Conservation (phyloP, 2,113 vertebrate genomes). For the Phasianus colchicus region DNA sequence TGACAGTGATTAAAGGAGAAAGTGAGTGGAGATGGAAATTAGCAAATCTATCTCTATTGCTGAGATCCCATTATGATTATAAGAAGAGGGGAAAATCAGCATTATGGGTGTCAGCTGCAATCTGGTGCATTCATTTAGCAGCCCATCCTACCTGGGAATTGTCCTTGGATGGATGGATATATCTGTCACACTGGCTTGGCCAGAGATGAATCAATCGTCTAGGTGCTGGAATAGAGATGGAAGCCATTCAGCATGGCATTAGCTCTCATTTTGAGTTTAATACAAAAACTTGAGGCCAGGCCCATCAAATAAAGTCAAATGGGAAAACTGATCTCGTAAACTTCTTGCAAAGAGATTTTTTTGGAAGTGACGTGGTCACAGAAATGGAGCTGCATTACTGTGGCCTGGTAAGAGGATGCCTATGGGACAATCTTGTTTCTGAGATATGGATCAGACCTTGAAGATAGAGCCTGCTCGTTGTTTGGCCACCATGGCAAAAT, state of each 20-base stretch:
- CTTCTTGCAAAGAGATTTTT: not conserved
- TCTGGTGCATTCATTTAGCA: constrained; percentile 73
- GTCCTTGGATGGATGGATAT: constrained; percentile 67
- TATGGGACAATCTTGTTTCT: not conserved
- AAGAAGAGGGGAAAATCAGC: constrained; percentile 74
- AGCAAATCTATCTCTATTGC: constrained; percentile 84
- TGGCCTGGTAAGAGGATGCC: not conserved
- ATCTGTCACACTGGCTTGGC: constrained; percentile 38
- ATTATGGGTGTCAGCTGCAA: constrained; percentile 77
- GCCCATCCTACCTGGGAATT: constrained; percentile 66
- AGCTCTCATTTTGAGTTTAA: not conserved
- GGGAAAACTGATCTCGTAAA: not conserved
- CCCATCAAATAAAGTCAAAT: not conserved
- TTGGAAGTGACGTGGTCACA: not conserved
- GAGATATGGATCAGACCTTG: not conserved
- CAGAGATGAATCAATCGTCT: constrained; percentile 56
- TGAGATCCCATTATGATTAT: constrained; percentile 79
- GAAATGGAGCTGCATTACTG: not conserved
- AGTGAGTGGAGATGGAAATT: constrained; percentile 79
- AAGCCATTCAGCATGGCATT: not conserved
- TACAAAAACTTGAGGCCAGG: not conserved
- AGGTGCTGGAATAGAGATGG: not conserved
- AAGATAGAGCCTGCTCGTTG: not conserved
- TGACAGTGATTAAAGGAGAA: constrained; percentile 82
- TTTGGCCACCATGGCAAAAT: not conserved